Evolutionary conservation across 2,797 vertebrate species (phyloP), one percentile per base, ranked within the genome.

Genomic region (Ibycter americanus): DNA sequence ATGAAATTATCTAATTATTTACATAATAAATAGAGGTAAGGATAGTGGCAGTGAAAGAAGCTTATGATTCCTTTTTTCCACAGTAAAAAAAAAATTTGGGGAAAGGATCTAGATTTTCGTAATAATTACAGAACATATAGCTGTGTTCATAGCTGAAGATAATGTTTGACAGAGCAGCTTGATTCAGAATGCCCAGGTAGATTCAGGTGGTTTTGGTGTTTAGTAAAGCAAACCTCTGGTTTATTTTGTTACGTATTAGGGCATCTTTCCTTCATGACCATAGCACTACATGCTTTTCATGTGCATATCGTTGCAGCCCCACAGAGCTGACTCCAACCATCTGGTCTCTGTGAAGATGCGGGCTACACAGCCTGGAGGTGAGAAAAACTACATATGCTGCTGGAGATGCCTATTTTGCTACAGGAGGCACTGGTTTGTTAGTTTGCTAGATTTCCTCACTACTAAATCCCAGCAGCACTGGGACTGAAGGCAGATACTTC

Each of bases 301-400:
- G 44, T 0, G 0, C 51, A 47, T 40, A 66, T 47, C 3, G 4
- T 9, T 82, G 62, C 62, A 79, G 56, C 23, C 70, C 83, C 83
- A 85, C 51, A 76, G 52, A 96, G 52, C 70, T 93, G 86, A 92
- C 58, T 91, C 55, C 49, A 62, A 71, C 92, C 95, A 95, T 93
- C 93, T 97, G 94, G 74, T 87, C 55, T 77, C 86, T 62, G 34
- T 72, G 72, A 92, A 83, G 85, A 87, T 72, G 54, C 10, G 22
- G 65, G 32, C 68, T 91, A 81, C 44, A 58, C 20, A 89, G 84
- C 78, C 84, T 58, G 62, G 76, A 83, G 71, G 72, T 93, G 84
- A 92, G 89, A 94, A 92, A 94, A 96, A 54, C 87, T 93, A 73
- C 93, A 68, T 91, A 87, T 94, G 92, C 72, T 96, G 26, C 61